A percentile compares a stretch with the other conserved stretches of the same genome.
phyloP scores from a whole-genome alignment of 2,888 invertebrate species.

The Hermodice carunculata region DNA sequence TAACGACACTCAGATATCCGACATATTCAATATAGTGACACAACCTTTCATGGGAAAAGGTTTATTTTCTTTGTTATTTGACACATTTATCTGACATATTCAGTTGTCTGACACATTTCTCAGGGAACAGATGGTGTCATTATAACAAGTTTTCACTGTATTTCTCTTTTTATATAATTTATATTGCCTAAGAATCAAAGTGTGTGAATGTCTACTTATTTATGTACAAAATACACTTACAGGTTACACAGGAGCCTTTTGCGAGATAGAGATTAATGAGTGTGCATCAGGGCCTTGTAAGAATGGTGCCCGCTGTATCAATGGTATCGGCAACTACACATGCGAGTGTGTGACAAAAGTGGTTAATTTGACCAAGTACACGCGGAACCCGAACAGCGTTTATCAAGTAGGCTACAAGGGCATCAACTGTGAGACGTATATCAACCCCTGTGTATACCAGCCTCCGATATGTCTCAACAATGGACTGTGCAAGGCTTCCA shows the following conservation, averaged over 20 bases:
- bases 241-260: slow-evolving; percentile 6
- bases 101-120: too few relatives aligned
- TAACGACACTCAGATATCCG: too few relatives aligned
- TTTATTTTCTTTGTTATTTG: too few relatives aligned
- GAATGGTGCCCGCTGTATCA: slow-evolving; percentile 73
- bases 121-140: too few relatives aligned
- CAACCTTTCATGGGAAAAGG: too few relatives aligned
- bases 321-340: slow-evolving; percentile 78
- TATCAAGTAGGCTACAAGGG: slow-evolving; percentile 20
- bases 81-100: too few relatives aligned
- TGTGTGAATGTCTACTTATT: too few relatives aligned
- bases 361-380: slow-evolving; percentile 17
- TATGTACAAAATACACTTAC: too few relatives aligned
- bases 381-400: not conserved
- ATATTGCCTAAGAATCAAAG: too few relatives aligned
- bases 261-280: slow-evolving; percentile 17
- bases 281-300: slow-evolving; percentile 49
- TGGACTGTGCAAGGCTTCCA: slow-evolving; percentile 7
- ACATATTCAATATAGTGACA: too few relatives aligned
- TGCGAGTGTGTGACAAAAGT: slow-evolving; percentile 71
- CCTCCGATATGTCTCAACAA: slow-evolving; percentile 22
- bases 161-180: too few relatives aligned
- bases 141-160: too few relatives aligned
- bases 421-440: slow-evolving; percentile 12
- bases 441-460: slow-evolving; percentile 8